Evolutionary conservation across 2,113 vertebrate genomes (phyloP).

Genomic region (Sphyrna mokarran): DNA sequence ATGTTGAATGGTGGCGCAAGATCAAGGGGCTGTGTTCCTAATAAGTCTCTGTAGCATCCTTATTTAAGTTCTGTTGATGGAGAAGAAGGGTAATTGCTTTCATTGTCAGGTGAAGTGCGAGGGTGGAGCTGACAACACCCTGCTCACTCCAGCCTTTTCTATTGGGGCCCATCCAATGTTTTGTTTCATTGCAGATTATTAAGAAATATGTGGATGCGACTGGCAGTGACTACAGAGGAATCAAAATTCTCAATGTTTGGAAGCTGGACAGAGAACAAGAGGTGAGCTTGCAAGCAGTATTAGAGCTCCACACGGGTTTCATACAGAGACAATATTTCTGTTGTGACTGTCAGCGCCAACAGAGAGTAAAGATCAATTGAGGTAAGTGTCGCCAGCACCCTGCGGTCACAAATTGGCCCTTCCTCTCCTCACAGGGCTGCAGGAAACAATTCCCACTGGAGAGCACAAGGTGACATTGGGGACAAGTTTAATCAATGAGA

Average conservation of each 20-base stretch:
- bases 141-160: background rate
- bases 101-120: background rate
- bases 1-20: too few relatives aligned
- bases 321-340: background rate
- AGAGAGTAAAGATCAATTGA: background rate
- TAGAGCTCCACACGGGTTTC: background rate
- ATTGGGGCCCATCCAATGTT: background rate
- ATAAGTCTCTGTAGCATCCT: background rate
- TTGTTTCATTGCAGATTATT: constrained; percentile 61
- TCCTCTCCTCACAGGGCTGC: background rate
- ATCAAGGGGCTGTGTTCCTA: too few relatives aligned
- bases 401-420: background rate
- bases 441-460: too few relatives aligned
- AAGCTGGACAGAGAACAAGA: constrained; percentile 66
- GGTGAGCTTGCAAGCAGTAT: constrained; percentile 52
- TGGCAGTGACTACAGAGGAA: fast-evolving
- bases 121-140: background rate
- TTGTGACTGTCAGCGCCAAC: background rate
- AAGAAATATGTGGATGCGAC: constrained; percentile 66
- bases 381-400: background rate
- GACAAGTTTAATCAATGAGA: background rate
- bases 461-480: background rate
- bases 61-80: background rate
- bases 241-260: constrained; percentile 70
- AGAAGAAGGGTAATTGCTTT: background rate